Percentiles rank a stretch among this genome's conserved stretches.
These are phyloP conservation scores for Pterostichus madidus DNA, from an alignment of 2,888 invertebrate genomes.

Conservation along the genomic window DNA sequence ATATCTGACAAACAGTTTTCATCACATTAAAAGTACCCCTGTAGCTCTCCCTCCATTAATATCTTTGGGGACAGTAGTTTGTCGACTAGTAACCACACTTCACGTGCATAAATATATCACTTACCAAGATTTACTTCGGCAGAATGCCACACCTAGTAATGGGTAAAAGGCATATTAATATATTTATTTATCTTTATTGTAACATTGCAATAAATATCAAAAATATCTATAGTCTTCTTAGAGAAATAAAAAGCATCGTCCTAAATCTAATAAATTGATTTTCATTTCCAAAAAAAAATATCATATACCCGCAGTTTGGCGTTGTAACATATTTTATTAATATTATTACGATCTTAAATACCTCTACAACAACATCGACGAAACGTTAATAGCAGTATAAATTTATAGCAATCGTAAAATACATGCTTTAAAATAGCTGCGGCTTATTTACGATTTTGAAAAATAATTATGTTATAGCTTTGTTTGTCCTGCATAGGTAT, in stretches of 20 bases:
- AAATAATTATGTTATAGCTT: constrained; percentile 41
- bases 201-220: not conserved
- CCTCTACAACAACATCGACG: constrained; percentile 33
- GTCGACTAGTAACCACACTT: too few relatives aligned
- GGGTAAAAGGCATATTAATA: too few relatives aligned
- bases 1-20: too few relatives aligned
- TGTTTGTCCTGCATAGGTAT: constrained; percentile 22
- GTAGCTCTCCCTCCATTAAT: too few relatives aligned
- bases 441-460: constrained; percentile 51
- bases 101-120: too few relatives aligned
- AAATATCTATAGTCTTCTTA: too few relatives aligned
- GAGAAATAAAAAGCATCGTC: too few relatives aligned
- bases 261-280: not conserved
- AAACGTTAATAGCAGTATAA: constrained; percentile 43
- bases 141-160: too few relatives aligned
- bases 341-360: constrained; percentile 51
- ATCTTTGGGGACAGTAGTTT: too few relatives aligned
- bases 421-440: constrained; percentile 42
- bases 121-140: too few relatives aligned
- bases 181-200: too few relatives aligned
- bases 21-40: too few relatives aligned
- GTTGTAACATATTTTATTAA: constrained; percentile 40
- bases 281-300: not conserved
- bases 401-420: constrained; percentile 37
- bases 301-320: not conserved